phyloP scores from a whole-genome alignment of 2,888 invertebrate genomes.

The Thysanoteuthis rhombus region DNA sequence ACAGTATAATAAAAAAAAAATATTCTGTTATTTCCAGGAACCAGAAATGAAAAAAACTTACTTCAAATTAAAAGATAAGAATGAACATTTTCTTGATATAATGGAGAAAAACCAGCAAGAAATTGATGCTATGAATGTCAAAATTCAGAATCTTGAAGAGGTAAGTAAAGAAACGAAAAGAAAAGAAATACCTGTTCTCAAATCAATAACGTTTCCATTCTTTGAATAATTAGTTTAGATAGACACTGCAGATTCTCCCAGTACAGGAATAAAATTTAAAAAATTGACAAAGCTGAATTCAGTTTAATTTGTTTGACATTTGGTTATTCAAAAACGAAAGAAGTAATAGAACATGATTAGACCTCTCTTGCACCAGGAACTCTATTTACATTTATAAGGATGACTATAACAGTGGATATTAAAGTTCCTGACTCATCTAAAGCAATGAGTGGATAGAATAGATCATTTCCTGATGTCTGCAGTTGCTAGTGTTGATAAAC shows the following conservation, averaged over 20 bases:
- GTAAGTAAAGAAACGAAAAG: constrained; percentile 55
- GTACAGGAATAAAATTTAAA: background rate
- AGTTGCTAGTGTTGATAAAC: too few species aligned
- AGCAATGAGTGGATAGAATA: too few species aligned
- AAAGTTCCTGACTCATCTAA: too few species aligned
- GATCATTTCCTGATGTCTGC: too few species aligned
- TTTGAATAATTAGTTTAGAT: background rate
- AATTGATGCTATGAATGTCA: constrained; percentile 75
- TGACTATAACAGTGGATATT: too few species aligned
- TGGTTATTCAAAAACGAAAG: background rate
- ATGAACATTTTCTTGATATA: constrained; percentile 65
- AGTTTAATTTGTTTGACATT: too few species aligned
- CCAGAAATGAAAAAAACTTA: constrained; percentile 73
- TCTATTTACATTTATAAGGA: too few species aligned
- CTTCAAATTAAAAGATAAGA: constrained; percentile 68
- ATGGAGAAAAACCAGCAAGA: constrained; percentile 71
- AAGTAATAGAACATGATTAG: background rate
- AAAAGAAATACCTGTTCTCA: background rate
- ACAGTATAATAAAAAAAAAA: background rate
- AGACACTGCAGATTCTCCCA: background rate
- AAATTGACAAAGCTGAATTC: background rate
- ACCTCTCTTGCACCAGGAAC: background rate
- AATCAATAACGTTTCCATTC: too few species aligned
- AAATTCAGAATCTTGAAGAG: constrained; percentile 77
- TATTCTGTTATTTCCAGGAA: constrained; percentile 50